Conservation (phyloP, 1,140 invertebrate genomes). For the Aplysia californica region DNA sequence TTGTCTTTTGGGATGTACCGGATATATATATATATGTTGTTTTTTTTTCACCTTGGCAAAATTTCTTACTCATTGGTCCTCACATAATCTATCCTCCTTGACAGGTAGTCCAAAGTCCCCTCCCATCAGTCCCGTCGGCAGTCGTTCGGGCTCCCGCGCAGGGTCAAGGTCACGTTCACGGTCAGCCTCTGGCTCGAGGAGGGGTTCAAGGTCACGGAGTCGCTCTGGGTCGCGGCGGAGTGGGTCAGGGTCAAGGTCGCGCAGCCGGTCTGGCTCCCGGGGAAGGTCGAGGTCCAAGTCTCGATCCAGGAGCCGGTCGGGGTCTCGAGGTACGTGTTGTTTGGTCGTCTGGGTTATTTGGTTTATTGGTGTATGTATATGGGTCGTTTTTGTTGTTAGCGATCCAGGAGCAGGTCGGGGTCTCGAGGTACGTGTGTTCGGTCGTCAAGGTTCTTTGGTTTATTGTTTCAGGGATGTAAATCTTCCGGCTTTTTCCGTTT, state of each 20-base stretch:
- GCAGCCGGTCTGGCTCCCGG: conserved; percentile 14
- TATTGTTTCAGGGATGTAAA: background rate
- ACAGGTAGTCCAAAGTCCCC: conserved; percentile 27
- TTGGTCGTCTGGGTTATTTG: background rate
- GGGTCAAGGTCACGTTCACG: conserved; percentile 25
- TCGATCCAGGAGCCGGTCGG: conserved; percentile 18
- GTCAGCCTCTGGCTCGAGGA: conserved; percentile 24
- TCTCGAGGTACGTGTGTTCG: background rate
- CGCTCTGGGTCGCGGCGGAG: conserved; percentile 26
- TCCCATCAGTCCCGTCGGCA: conserved; percentile 32
- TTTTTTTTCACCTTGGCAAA: too few relatives aligned
- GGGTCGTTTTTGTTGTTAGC: background rate
- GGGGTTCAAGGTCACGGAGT: conserved; percentile 15
- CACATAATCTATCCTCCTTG: too few relatives aligned
- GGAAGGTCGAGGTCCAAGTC: background rate
- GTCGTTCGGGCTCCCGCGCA: conserved; percentile 30
- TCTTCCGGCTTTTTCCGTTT: background rate
- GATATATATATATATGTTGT: too few relatives aligned
- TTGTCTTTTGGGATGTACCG: too few relatives aligned
- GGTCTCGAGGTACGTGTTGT: background rate
- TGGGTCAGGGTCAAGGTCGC: conserved; percentile 25
- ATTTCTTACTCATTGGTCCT: too few relatives aligned
- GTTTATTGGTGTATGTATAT: background rate
- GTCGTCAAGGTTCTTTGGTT: background rate
- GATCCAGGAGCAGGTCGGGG: background rate